Conservation (phyloP, 2,113 vertebrate species). For the Haplochromis burtoni region DNA sequence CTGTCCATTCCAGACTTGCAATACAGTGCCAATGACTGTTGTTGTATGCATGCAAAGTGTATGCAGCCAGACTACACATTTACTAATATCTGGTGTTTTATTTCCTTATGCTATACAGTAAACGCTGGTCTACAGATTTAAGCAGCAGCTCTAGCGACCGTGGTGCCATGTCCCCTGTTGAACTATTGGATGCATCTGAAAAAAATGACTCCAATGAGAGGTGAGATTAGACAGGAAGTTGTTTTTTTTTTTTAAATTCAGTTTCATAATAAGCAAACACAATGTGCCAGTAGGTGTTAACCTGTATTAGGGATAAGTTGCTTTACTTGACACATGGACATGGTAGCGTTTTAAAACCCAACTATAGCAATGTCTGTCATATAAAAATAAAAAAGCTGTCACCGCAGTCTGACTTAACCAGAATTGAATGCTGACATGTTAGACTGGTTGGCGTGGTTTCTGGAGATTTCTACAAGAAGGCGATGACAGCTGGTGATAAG, state of each 20-base stretch:
- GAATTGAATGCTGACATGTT: neutral
- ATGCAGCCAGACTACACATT: neutral
- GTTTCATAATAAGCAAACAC: neutral
- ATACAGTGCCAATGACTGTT: neutral
- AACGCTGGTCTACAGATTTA: neutral
- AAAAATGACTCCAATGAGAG: conserved; percentile 2
- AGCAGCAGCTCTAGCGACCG: conserved; percentile 45
- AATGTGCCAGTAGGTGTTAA: neutral
- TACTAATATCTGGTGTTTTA: neutral
- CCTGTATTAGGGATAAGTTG: neutral
- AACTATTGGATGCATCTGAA: neutral
- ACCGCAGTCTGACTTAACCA: neutral
- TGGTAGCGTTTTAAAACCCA: neutral
- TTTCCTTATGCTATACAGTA: conserved; percentile 5
- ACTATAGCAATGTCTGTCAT: neutral
- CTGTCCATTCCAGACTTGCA: neutral
- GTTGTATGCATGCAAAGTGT: neutral
- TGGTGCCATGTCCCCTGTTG: neutral
- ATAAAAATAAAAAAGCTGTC: neutral
- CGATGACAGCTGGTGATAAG: neutral
- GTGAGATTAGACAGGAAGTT: neutral
- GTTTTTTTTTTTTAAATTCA: fast-evolving
- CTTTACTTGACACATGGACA: neutral
- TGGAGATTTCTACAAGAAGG: neutral
- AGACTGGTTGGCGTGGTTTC: conserved; percentile 13